phyloP scores from a whole-genome alignment of 2,888 invertebrate species.

The Plemyria rubiginata region DNA sequence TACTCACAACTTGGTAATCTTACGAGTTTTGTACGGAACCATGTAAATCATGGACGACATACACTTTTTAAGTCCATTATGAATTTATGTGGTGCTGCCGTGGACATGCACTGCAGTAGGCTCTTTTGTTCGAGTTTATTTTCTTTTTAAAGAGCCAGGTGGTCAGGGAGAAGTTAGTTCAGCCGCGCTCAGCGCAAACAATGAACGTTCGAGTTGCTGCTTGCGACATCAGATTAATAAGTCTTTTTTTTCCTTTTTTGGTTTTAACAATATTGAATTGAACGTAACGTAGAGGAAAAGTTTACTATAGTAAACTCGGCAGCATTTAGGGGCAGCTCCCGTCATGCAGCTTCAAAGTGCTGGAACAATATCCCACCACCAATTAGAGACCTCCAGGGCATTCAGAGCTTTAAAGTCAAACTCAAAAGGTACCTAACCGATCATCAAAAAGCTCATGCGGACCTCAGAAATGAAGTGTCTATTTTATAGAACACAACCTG shows the following conservation, averaged over 20 bases:
- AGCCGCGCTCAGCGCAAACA: constrained; percentile 24
- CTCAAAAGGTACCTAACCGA: too few relatives aligned
- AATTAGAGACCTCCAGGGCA: too few relatives aligned
- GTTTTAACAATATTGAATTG: not conserved
- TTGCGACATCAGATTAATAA: constrained; percentile 14
- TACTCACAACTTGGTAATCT: constrained; percentile 37
- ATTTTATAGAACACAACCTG: too few relatives aligned
- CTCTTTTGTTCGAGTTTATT: constrained; percentile 17
- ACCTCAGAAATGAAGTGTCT: too few relatives aligned
- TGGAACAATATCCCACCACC: too few relatives aligned
- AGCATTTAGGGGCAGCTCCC: too few relatives aligned
- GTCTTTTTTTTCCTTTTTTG: constrained; percentile 1
- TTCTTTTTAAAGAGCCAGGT: constrained; percentile 24
- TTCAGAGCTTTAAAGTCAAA: too few relatives aligned
- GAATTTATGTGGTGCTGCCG: constrained; percentile 31
- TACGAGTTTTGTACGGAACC: constrained; percentile 35
- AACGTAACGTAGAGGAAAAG: too few relatives aligned
- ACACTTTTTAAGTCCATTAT: constrained; percentile 32
- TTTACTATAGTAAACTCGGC: too few relatives aligned
- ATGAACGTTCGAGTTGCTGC: constrained; percentile 1
- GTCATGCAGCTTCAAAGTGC: too few relatives aligned
- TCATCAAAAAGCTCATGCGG: too few relatives aligned
- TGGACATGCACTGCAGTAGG: constrained; percentile 20
- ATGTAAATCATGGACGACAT: constrained; percentile 31
- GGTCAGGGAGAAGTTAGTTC: constrained; percentile 21